Conservation (phyloP, 2,888 invertebrate genomes). For the Trisateles emortualis region DNA sequence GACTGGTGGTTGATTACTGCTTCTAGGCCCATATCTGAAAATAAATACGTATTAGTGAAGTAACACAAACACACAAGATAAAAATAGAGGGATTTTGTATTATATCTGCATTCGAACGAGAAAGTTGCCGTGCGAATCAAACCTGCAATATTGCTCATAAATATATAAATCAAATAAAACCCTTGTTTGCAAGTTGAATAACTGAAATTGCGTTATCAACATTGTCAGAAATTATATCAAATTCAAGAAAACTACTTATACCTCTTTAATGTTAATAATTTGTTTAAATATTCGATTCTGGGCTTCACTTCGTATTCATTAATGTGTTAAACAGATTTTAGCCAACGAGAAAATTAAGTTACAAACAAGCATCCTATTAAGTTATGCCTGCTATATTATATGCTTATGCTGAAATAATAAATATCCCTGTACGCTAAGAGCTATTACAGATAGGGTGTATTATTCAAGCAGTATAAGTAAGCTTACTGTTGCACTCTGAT, state of each 20-base stretch:
- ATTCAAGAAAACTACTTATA: not conserved
- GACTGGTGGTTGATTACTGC: slow-evolving; percentile 66
- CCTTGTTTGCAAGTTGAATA: not conserved
- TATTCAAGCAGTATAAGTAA: no score
- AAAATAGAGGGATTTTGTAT: not conserved
- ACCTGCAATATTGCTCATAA: slow-evolving; percentile 43
- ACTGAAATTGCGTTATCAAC: not conserved
- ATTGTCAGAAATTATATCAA: not conserved
- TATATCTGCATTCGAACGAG: slow-evolving; percentile 1
- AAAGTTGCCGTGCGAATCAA: slow-evolving; percentile 62
- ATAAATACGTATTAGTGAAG: not conserved
- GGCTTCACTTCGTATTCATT: not conserved
- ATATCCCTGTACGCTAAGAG: no score
- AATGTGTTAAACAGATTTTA: no score
- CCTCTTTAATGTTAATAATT: not conserved
- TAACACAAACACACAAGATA: not conserved
- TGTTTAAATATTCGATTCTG: not conserved
- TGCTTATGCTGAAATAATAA: no score
- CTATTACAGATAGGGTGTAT: no score
- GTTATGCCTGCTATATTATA: no score
- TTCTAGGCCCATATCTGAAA: slow-evolving; percentile 80
- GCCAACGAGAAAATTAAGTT: no score
- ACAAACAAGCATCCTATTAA: no score
- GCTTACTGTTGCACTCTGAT: no score
- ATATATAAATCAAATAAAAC: not conserved